Evolutionary conservation across 2,888 invertebrate species (phyloP).

Genomic region (Cryptocephalus primarius): DNA sequence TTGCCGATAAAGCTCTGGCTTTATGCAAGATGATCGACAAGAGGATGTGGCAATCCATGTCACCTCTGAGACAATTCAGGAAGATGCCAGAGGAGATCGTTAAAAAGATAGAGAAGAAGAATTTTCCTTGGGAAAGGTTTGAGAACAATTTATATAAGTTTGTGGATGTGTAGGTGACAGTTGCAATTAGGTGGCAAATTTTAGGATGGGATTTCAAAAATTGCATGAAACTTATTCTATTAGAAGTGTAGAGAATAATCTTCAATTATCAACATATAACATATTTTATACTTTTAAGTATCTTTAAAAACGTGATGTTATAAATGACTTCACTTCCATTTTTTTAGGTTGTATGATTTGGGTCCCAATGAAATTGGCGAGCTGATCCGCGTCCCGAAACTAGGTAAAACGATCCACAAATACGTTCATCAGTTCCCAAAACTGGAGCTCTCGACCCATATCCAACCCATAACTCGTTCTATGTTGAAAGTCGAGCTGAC

Average conservation of each 20-base stretch:
- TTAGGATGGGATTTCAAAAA: no score
- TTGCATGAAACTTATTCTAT: no score
- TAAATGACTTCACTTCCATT: no score
- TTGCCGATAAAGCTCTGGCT: conserved; percentile 90
- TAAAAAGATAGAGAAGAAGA: conserved; percentile 96
- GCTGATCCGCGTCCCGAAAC: conserved; percentile 77
- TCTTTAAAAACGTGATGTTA: no score
- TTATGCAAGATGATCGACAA: conserved; percentile 98
- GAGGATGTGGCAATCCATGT: conserved; percentile 99
- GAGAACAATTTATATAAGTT: not conserved
- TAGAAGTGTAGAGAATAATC: no score
- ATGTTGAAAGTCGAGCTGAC: conserved; percentile 92
- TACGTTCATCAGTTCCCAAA: conserved; percentile 96
- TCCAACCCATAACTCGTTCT: conserved; percentile 92
- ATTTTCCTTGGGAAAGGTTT: conserved; percentile 78
- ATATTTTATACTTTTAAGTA: no score
- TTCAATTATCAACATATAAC: no score
- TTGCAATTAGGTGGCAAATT: no score
- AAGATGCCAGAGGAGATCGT: conserved; percentile 97
- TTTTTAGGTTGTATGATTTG: conserved; percentile 69
- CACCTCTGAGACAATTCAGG: conserved; percentile 90
- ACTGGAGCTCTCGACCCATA: conserved; percentile 89
- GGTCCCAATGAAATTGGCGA: conserved; percentile 97
- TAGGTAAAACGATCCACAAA: conserved; percentile 91
- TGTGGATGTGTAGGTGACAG: not conserved